phyloP scores from a whole-genome alignment of 2,797 vertebrate genomes.

The Staurois parvus region DNA sequence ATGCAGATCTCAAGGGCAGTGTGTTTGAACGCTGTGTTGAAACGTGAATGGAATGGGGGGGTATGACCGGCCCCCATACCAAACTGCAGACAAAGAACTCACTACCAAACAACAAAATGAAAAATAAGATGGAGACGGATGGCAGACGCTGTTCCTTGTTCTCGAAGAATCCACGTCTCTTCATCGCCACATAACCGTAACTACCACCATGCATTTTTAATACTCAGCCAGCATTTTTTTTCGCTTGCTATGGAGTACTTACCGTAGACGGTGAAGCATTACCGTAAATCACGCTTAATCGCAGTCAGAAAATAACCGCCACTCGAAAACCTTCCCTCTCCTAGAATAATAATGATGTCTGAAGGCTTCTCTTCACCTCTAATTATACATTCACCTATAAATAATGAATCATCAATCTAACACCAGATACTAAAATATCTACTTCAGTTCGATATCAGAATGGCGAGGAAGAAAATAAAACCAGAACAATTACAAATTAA shows the following conservation, averaged over 20 bases:
- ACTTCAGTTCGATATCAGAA: no score
- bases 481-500: neutral
- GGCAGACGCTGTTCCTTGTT: no score
- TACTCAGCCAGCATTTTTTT: slow-evolving; percentile 5
- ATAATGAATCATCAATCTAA: neutral
- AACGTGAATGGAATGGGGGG: no score
- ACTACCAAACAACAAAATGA: no score
- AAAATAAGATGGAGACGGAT: no score
- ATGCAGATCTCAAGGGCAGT: no score
- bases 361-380: neutral
- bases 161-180: neutral
- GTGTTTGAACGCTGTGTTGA: no score
- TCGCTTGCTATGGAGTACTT: slow-evolving; percentile 32
- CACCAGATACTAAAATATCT: no score
- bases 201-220: slow-evolving; percentile 49
- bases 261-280: slow-evolving; percentile 53
- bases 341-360: slow-evolving; percentile 16
- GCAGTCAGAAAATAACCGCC: slow-evolving; percentile 17
- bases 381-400: slow-evolving; percentile 9
- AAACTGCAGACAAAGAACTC: no score
- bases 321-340: neutral
- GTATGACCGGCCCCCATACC: no score
- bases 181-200: neutral
- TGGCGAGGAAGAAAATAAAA: no score
- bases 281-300: slow-evolving; percentile 42